Base-by-base conservation (phyloP, 2,888 invertebrate species). In the Temnothorax unifasciatus region DNA sequence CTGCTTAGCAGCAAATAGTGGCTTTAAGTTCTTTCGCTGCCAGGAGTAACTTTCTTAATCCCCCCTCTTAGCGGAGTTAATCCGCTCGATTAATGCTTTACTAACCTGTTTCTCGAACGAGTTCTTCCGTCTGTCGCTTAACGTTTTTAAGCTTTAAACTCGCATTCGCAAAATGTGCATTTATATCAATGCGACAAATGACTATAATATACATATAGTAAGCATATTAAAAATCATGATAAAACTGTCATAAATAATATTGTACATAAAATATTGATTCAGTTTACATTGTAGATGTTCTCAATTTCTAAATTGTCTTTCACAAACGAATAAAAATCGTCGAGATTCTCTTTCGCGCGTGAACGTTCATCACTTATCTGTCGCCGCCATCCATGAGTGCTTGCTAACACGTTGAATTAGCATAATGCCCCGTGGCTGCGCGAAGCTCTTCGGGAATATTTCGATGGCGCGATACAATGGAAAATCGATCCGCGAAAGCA, bases 81-180 rank as follows among this genome's bases (percentile, higher is more conserved):
- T 92, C 92, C 88, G 73, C 85, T 87, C 91, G 91, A 92, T 93
- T 92, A 92, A 93, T 92, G 89, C 89, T 87, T 86, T 74, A 79
- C 87, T 84, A 86, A 85, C 86, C 76, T 54, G 61, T 50, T 82
- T 47, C 57, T 38, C 71, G 34, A 75, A 63, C 54, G 64, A 83
- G 66, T 77, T 66, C 77, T 59, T 75, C 54, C 63, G 29, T 52
- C 63, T 81, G 73, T 50, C 57, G 77, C 29, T 74, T 41, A 29
- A 63, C 25, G 34, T 73, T 81, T 76, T 66, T 68, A 69, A 57
- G 34, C 29, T 57, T 44, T 18, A 50, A 6, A 77, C 29, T 41
- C 66, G 13, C 21, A 38, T 57, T 29, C 15, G 59, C 47, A 44
- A 68, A 77, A 54, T 38, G 44, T 13, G 11, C 52, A 25, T 18